These are phyloP conservation scores for Smutsia gigantea DNA, from an alignment of 2,797 vertebrate genomes.

Conservation along the genomic window DNA sequence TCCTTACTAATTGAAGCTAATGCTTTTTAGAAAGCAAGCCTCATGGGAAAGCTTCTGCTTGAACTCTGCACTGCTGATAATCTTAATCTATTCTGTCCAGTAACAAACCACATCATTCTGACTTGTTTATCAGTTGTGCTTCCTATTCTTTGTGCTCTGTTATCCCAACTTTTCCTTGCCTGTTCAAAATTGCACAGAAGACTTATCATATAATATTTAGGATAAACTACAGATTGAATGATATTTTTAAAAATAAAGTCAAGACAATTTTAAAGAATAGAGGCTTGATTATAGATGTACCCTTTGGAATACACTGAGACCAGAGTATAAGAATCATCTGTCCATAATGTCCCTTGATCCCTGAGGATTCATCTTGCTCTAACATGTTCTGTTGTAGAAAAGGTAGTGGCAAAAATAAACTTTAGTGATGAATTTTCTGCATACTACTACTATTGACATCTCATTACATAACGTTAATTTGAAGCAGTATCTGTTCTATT, in stretches of 20 bases:
- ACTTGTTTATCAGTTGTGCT: conserved; percentile 65
- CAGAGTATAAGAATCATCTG: accelerated
- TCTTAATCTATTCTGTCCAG: conserved; percentile 41
- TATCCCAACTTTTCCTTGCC: neutral
- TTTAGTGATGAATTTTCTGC: neutral
- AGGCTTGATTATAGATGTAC: neutral
- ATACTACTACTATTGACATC: neutral
- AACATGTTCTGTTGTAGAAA: neutral
- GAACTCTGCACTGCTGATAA: conserved; percentile 75
- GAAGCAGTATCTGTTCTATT: neutral
- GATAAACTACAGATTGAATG: neutral
- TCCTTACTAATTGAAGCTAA: conserved; percentile 59
- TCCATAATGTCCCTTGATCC: neutral
- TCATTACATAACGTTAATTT: neutral
- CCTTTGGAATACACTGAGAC: neutral
- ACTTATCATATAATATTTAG: neutral
- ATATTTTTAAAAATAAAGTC: neutral
- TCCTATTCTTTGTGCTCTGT: conserved; percentile 32
- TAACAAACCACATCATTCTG: conserved; percentile 40
- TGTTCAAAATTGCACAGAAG: neutral
- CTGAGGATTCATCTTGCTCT: neutral
- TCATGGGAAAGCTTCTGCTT: conserved; percentile 68
- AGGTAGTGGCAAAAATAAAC: neutral
- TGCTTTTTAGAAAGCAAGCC: conserved; percentile 39
- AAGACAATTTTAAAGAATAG: neutral